Conservation (phyloP, 23 tunicate genomes). For the Aplidium turbinatum region DNA sequence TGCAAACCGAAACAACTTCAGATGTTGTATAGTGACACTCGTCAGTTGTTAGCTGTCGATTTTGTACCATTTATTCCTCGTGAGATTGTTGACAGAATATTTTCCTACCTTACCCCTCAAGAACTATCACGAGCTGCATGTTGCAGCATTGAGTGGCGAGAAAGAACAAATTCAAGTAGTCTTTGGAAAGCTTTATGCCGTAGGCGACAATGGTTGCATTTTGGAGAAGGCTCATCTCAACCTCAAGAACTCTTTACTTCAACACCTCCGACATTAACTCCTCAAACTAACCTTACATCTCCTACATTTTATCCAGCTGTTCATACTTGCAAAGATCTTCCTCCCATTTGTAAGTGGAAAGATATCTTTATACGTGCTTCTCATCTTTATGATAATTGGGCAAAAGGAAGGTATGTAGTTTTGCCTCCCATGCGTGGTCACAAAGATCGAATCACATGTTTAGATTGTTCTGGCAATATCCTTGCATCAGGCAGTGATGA, state of each 20-base stretch:
- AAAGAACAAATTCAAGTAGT: conserved; percentile 68
- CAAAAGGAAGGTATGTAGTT: conserved; percentile 79
- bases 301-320: conserved; percentile 73
- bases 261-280: conserved; percentile 58
- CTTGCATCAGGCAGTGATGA: conserved; percentile 91
- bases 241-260: conserved; percentile 56
- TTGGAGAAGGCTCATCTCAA: conserved; percentile 71
- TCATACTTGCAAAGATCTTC: conserved; percentile 59
- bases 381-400: conserved; percentile 84
- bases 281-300: conserved; percentile 66
- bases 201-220: conserved; percentile 72
- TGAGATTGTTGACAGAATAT: conserved; percentile 78
- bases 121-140: conserved; percentile 69
- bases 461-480: conserved; percentile 66
- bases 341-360: conserved; percentile 89
- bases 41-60: conserved; percentile 84
- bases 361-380: conserved; percentile 82
- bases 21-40: conserved; percentile 68
- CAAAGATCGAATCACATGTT: conserved; percentile 72
- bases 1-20: conserved; percentile 86
- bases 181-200: conserved; percentile 82
- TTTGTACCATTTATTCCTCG: conserved; percentile 88
- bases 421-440: conserved; percentile 79
- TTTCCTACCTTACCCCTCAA: conserved; percentile 74
- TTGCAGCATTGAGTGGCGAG: conserved; percentile 85